phyloP scores from a whole-genome alignment of 2,113 vertebrate genomes.

The Halichoerus grypus region DNA sequence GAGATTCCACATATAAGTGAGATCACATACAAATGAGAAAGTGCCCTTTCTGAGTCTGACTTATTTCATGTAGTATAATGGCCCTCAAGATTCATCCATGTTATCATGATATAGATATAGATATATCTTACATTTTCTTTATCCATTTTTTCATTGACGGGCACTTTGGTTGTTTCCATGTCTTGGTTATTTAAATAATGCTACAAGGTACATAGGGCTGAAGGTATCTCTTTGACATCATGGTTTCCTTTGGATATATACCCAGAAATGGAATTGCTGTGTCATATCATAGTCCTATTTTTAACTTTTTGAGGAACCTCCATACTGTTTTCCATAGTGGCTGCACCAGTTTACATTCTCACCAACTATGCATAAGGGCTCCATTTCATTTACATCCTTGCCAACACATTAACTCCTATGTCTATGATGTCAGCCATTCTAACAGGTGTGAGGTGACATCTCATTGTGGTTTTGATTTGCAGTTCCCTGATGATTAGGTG shows the following conservation, averaged over 20 bases:
- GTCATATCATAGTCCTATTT: background rate
- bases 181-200: background rate
- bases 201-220: background rate
- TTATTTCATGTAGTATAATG: background rate
- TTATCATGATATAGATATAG: background rate
- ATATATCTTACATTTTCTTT: background rate
- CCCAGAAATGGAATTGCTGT: background rate
- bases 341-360: background rate
- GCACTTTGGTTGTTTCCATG: background rate
- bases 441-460: background rate
- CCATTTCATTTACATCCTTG: background rate
- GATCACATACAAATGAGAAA: background rate
- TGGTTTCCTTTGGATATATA: background rate
- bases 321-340: background rate
- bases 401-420: background rate
- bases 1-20: background rate
- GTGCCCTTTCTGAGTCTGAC: background rate
- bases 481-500: background rate
- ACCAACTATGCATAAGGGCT: background rate
- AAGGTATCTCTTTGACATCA: background rate
- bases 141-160: background rate
- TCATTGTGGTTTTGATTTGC: background rate
- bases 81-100: accelerated
- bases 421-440: background rate
- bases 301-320: background rate